Evolutionary conservation across 2,888 invertebrate species (phyloP), one percentile per base, ranked within the genome.

Genomic region (Lochmaea crataegi): DNA sequence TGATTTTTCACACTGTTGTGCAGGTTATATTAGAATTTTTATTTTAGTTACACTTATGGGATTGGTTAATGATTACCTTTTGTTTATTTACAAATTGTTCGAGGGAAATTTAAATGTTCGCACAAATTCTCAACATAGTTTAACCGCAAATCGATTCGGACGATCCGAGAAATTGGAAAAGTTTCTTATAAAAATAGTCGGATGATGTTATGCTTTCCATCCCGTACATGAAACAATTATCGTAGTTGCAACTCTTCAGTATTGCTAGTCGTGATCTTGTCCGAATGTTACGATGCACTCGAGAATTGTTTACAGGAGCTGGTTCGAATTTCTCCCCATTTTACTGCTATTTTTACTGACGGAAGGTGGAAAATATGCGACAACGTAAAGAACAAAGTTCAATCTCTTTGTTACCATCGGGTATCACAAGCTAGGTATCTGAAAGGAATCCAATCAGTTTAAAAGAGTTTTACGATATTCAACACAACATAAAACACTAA

Each of bases 121-220:
- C 51, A n/a, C 12, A 12, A 4, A 70, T 66, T 83, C 80, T 83
- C 82, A 80, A 83, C n/a, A n/a, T n/a, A n/a, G n/a, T n/a, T n/a
- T n/a, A n/a, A n/a, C 85, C 83, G 84, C 83, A 78, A 83, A 79
- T 32, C 74, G 74, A 73, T 78, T 82, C 78, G 83, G 85, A 83
- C 84, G 81, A 82, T 84, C 84, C 85, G 84, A 85, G 86, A 86
- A 86, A 86, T 86, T 86, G 85, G 84, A 85, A 85, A 86, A 86
- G 84, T 85, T 85, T 85, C 82, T 84, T 58, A 65, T 68, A 68
- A 56, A 66, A 74, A 74, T 68, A 60, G 68, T 56, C 65, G 32
- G 65, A 53, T 56, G 61, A 61, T 68, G 61, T 67, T 64, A 57
- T 67, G 57, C n/a, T 71, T 56, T 71, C 61, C 22, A 63, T 69